A percentile compares a stretch with the other conserved stretches of the same genome.
phyloP scores from a whole-genome alignment of 2,888 invertebrate genomes.

The Andrena dorsata region DNA sequence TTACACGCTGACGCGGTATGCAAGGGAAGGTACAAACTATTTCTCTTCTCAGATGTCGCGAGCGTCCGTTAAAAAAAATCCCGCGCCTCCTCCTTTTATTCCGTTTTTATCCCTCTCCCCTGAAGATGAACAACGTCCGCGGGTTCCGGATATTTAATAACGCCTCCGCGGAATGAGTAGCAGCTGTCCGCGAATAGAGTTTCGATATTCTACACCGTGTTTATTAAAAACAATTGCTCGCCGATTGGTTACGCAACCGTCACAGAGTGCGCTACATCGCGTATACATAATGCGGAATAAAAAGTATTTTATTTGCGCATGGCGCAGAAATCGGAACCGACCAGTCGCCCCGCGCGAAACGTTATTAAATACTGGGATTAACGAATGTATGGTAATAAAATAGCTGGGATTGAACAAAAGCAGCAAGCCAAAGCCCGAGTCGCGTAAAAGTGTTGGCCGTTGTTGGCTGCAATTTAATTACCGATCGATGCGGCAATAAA shows the following conservation, averaged over 20 bases:
- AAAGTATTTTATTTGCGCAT: slow-evolving; percentile 32
- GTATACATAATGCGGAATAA: background rate
- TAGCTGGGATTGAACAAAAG: slow-evolving; percentile 40
- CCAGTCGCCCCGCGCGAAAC: background rate
- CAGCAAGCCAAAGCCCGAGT: background rate
- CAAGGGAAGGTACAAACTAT: slow-evolving; percentile 22
- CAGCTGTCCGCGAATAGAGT: background rate
- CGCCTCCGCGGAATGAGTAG: background rate
- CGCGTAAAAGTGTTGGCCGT: slow-evolving; percentile 44
- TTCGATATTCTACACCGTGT: background rate
- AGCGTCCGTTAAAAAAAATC: background rate
- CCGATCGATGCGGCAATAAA: slow-evolving; percentile 61
- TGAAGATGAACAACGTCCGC: background rate
- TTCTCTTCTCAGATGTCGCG: background rate
- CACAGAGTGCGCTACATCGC: background rate
- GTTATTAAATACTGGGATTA: slow-evolving; percentile 58
- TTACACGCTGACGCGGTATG: slow-evolving; percentile 27
- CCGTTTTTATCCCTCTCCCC: background rate
- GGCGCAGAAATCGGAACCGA: slow-evolving; percentile 24
- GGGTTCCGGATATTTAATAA: background rate
- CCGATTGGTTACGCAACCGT: background rate
- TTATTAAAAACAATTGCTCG: slow-evolving; percentile 4
- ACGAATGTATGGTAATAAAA: slow-evolving; percentile 52
- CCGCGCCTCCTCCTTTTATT: background rate
- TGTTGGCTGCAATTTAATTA: slow-evolving; percentile 56